phyloP scores from a whole-genome alignment of 2,888 invertebrate genomes.

The Osmoderma eremita region DNA sequence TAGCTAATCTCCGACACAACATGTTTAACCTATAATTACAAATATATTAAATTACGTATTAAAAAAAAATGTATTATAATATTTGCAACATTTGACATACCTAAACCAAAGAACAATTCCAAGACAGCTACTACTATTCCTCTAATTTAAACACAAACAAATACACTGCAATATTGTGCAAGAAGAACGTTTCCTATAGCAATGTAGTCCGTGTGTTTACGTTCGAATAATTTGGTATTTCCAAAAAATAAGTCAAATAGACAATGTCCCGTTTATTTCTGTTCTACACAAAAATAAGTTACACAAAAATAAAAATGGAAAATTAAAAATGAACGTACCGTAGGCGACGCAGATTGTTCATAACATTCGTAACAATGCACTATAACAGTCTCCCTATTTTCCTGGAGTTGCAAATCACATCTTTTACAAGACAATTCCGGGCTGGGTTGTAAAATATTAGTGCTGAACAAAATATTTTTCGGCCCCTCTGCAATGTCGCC shows the following conservation, averaged over 20 bases:
- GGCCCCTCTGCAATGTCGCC: conserved; percentile 1
- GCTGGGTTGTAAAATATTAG: conserved; percentile 42
- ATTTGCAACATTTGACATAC: conserved; percentile 30
- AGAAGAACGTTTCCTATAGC: not conserved
- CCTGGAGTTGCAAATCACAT: conserved; percentile 57
- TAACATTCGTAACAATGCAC: conserved; percentile 57
- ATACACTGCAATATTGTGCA: conserved; percentile 6
- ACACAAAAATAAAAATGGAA: conserved; percentile 1
- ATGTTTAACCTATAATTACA: conserved; percentile 42
- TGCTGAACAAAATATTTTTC: conserved; percentile 42
- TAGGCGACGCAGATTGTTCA: conserved; percentile 43
- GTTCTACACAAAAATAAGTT: conserved; percentile 50
- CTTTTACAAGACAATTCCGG: conserved; percentile 54
- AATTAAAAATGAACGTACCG: conserved; percentile 22
- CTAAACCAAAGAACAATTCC: conserved; percentile 14
- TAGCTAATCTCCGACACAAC: conserved; percentile 44
- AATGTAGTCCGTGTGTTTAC: conserved; percentile 29
- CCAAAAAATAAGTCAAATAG: conserved; percentile 54
- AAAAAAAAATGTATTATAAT: conserved; percentile 11
- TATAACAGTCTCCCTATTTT: conserved; percentile 55
- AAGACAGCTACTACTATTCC: conserved; percentile 18
- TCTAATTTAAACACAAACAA: conserved; percentile 19
- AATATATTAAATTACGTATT: not conserved
- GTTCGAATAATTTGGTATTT: conserved; percentile 56
- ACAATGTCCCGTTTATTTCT: conserved; percentile 49